phyloP scores from a whole-genome alignment of 2,797 vertebrate genomes.

The Hybognathus amarus region DNA sequence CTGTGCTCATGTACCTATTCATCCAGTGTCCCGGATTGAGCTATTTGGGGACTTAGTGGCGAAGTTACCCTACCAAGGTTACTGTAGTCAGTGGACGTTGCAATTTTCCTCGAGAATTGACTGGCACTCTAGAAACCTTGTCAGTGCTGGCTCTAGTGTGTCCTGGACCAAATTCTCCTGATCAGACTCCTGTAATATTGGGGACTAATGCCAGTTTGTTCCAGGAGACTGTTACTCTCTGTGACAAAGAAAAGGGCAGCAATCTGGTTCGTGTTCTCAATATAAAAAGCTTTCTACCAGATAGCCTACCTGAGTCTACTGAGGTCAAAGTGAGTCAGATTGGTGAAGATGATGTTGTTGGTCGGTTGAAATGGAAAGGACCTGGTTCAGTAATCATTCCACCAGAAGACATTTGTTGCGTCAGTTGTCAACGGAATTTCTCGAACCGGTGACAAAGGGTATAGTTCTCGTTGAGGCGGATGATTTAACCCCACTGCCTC shows the following conservation, averaged over 20 bases:
- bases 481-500: slow-evolving; percentile 1
- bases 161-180: slow-evolving; percentile 21
- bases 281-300: background rate
- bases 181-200: slow-evolving; percentile 44
- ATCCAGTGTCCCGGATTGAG: no score
- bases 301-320: background rate
- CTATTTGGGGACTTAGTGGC: no score
- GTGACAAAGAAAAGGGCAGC: background rate
- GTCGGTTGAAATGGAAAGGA: slow-evolving; percentile 44
- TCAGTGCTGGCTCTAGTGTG: slow-evolving; percentile 52
- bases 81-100: background rate
- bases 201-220: slow-evolving; percentile 51
- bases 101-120: slow-evolving; percentile 48
- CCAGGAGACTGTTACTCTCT: background rate
- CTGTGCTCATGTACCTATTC: no score
- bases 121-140: slow-evolving; percentile 16
- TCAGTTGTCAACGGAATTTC: slow-evolving; percentile 19
- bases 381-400: slow-evolving; percentile 30
- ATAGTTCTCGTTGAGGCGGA: slow-evolving; percentile 34
- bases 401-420: background rate
- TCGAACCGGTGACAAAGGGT: background rate
- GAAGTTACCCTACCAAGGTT: no score
- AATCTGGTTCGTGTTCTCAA: background rate
- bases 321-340: no score
- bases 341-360: slow-evolving; percentile 17